Evolutionary conservation across 2,888 invertebrate species (phyloP), one percentile per base, ranked within the genome.

Genomic region (Yponomeuta sedellus): DNA sequence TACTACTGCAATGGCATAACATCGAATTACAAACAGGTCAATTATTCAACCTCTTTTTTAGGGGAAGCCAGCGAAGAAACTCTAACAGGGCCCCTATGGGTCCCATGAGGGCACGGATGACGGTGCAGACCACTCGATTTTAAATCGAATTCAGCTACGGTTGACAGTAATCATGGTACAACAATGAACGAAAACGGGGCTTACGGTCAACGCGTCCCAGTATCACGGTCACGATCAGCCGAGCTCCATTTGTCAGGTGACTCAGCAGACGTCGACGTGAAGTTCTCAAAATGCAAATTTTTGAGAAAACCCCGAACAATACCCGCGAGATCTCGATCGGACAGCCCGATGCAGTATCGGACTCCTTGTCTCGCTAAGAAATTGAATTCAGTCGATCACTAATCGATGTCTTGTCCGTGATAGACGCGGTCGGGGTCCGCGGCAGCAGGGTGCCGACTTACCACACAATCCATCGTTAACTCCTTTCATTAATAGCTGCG

Each of bases 381-480:
- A 91, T 90, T 91, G 91, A 90, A 90, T 90, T 89, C 90, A 85
- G 89, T 90, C 89, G 90, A 91, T 90, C 91, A 89, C 91, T 91
- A 91, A 91, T 91, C 91, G 91, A 90, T 90, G 91, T 90, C 87
- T 90, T 88, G 91, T 86, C 89, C 88, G 90, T 88, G 91, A 91
- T 90, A 89, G 86, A 84, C 90, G 77, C 91, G 78, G 90, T 89
- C 81, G 89, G 90, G 88, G 90, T 79, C 88, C 91, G 71, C 88
- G 89, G 86, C 90, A 85, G 90, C 88, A 89, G 91, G 91, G 89
- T 89, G 91, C 91, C 89, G 90, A 86, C 90, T 90, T 89, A 90
- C 91, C 90, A 90, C 91, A 91, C 91, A 91, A 91, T 90, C 91
- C 91, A 91, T 90, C 91, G 91, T 91, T 91, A 91, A 87, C 90